Percentiles rank a stretch among this genome's conserved stretches.
phyloP scores from a whole-genome alignment of 2,888 invertebrate species.

The Boloria euphrosyne region DNA sequence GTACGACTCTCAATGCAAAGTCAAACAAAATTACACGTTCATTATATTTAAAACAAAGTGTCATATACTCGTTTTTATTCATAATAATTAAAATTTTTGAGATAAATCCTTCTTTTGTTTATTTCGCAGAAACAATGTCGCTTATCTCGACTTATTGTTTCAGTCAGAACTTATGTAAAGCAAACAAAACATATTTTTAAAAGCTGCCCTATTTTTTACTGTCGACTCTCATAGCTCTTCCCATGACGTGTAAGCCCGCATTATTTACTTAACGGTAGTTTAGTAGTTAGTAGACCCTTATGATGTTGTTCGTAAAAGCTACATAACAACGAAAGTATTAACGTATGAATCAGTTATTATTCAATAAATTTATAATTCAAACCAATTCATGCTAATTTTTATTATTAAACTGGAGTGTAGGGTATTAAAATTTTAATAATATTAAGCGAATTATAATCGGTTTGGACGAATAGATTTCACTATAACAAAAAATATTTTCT shows the following conservation, averaged over 20 bases:
- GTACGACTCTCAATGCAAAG: slow-evolving; percentile 6
- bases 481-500: no score
- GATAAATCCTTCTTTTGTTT: neutral
- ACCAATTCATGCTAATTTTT: no score
- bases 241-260: neutral
- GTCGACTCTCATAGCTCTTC: neutral
- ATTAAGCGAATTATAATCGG: no score
- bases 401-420: no score
- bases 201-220: slow-evolving; percentile 5
- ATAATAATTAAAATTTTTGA: neutral
- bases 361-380: no score
- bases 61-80: neutral
- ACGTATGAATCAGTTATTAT: no score
- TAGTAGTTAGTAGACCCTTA: no score
- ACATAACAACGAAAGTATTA: no score
- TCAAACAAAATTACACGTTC: slow-evolving; percentile 6
- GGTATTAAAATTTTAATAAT: no score
- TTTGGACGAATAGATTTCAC: no score
- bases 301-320: no score
- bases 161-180: neutral
- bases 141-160: slow-evolving; percentile 8
- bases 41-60: slow-evolving; percentile 1
- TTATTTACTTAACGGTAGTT: neutral
- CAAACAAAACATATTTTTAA: slow-evolving; percentile 8
- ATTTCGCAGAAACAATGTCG: slow-evolving; percentile 9